phyloP scores from a whole-genome alignment of 2,797 vertebrate species.

The Australoheros facetus region DNA sequence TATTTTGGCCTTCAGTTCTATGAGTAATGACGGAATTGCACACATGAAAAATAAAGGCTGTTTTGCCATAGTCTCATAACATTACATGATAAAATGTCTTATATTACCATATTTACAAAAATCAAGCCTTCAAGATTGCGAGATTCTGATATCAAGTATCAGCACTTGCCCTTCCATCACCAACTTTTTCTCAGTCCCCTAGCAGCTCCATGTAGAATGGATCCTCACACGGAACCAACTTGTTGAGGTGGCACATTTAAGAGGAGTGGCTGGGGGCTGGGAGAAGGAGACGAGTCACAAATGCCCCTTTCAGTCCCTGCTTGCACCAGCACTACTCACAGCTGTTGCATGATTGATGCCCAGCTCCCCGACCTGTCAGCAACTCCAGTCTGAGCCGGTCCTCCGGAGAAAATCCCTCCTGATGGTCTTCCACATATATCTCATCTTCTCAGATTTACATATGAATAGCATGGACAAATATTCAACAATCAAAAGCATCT shows the following conservation, averaged over 20 bases:
- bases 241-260: conserved; percentile 67
- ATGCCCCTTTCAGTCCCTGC: conserved; percentile 51
- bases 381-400: conserved; percentile 27
- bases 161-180: too few species aligned
- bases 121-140: not conserved
- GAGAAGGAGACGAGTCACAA: conserved; percentile 38
- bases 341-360: conserved; percentile 77
- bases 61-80: not conserved
- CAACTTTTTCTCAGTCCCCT: conserved; percentile 10
- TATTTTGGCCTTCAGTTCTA: not conserved
- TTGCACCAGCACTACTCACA: conserved; percentile 50
- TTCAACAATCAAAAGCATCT: conserved; percentile 30
- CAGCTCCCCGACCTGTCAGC: conserved; percentile 67
- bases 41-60: not conserved
- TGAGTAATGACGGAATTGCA: not conserved
- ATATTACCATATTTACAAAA: not conserved
- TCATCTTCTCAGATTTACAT: conserved; percentile 62
- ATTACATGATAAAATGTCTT: not conserved
- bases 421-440: conserved; percentile 8
- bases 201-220: conserved; percentile 36
- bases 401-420: conserved; percentile 41
- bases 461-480: conserved; percentile 48
- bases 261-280: not conserved
- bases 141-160: not conserved
- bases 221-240: conserved; percentile 42